phyloP scores from a whole-genome alignment of 2,113 vertebrate species.

The Leptocoma aspasia region DNA sequence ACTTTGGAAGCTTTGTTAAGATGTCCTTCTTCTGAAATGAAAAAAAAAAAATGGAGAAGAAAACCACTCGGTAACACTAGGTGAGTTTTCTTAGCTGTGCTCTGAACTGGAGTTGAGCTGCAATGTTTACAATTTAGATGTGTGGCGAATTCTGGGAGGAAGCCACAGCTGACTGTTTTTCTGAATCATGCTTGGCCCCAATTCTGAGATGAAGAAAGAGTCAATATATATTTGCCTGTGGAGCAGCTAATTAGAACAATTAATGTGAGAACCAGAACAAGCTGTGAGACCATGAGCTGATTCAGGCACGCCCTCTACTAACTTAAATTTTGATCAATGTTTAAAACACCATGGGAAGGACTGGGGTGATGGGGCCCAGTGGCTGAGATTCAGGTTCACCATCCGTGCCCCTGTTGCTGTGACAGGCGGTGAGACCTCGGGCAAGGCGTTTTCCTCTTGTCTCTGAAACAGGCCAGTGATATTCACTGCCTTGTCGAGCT shows the following conservation, averaged over 20 bases:
- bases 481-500: slow-evolving; percentile 30
- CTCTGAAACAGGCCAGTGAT: not conserved
- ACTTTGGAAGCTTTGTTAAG: not conserved
- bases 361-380: not conserved
- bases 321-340: not conserved
- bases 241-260: slow-evolving; percentile 37
- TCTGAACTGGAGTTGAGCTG: not conserved
- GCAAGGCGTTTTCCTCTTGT: not conserved
- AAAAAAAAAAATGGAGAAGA: not conserved
- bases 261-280: not conserved
- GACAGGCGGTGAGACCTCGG: not conserved
- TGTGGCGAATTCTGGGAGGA: not conserved
- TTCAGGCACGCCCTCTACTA: not conserved
- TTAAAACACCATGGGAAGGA: not conserved
- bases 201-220: not conserved
- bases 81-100: not conserved
- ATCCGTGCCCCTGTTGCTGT: not conserved
- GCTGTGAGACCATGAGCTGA: not conserved
- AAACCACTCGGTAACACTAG: not conserved
- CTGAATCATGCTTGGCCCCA: not conserved
- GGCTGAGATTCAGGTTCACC: not conserved
- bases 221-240: not conserved
- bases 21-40: not conserved
- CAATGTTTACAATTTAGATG: not conserved
- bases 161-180: not conserved